Evolutionary conservation across 2,888 invertebrate genomes (phyloP).

Genomic region (Ornithoptera priamus): DNA sequence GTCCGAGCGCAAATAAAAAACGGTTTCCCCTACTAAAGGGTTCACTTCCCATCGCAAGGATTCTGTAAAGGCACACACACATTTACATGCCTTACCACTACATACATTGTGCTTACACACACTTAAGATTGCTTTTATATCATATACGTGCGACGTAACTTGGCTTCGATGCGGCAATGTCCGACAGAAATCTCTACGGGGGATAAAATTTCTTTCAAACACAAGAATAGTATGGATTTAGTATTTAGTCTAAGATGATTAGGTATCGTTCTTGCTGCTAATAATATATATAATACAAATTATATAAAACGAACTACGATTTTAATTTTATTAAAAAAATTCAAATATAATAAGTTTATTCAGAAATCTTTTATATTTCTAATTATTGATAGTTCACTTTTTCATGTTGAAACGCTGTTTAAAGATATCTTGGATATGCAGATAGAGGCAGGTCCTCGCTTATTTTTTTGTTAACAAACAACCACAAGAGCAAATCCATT

Average conservation of each 20-base stretch:
- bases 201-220: conserved; percentile 69
- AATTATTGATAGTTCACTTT: not conserved
- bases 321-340: not conserved
- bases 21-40: conserved; percentile 78
- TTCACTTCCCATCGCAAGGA: conserved; percentile 80
- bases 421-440: conserved; percentile 48
- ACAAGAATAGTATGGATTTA: conserved; percentile 61
- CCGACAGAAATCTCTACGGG: conserved; percentile 73
- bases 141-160: conserved; percentile 36
- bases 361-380: not conserved
- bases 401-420: conserved; percentile 11
- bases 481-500: conserved; percentile 68
- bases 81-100: conserved; percentile 31
- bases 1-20: conserved; percentile 81
- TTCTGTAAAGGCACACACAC: conserved; percentile 57
- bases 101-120: conserved; percentile 20
- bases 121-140: not conserved
- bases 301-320: not conserved
- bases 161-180: conserved; percentile 54
- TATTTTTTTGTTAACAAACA: conserved; percentile 51
- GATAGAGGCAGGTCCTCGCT: conserved; percentile 46
- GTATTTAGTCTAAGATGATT: conserved; percentile 6
- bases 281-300: not conserved
- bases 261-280: not conserved
- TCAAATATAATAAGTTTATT: not conserved